Base-by-base conservation (phyloP, 2,888 invertebrate genomes). In the Ochropleura plecta region DNA sequence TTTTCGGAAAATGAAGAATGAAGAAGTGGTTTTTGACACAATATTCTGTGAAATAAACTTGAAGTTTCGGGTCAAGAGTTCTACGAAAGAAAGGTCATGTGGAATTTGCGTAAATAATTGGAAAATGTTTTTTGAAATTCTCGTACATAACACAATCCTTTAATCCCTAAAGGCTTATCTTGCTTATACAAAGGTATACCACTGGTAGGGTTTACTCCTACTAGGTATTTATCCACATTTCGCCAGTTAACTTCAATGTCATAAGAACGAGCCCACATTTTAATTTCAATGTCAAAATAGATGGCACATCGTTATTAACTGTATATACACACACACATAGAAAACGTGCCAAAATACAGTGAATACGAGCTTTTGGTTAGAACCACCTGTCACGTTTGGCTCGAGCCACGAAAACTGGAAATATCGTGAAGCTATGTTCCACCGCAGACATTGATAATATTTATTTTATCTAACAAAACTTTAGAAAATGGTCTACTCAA, bases 301-400 rank as follows among this genome's bases (percentile, higher is more conserved):
- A 69, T 49, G 7, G 18, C 12, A 76, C 30, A 40, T 20, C 5
- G 3, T 53, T 20, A 82, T 67, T 63, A 30, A 79, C 49, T 59
- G 46, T 70, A 5, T 44, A 5, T 44, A 14, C 16, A 20, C 9
- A 18, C 18, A 66, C 9, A 48, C 12, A 64, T n/a, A 78, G 40
- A 62, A 79, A 69, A 59, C 48, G 70, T 68, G 40, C 42, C 49
- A 57, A 81, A 62, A 69, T 48, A 62, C 57, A 44, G 64, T 68
- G 64, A 73, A 80, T 55, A 48, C 12, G 64, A 79, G 57, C 42
- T 64, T 60, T 18, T n/a, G 18, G 55, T 70, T 84, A 64, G 49
- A 73, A 67, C 67, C 81, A 84, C 84, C 74, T 73, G 81, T 68
- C 84, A 81, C 55, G 55, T 81, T 84, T 79, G 69, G 73, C 74